Percentiles rank a stretch among this genome's conserved stretches.
Evolutionary conservation across 1,140 invertebrate genomes (phyloP).

Genomic region (Diabrotica undecimpunctata): DNA sequence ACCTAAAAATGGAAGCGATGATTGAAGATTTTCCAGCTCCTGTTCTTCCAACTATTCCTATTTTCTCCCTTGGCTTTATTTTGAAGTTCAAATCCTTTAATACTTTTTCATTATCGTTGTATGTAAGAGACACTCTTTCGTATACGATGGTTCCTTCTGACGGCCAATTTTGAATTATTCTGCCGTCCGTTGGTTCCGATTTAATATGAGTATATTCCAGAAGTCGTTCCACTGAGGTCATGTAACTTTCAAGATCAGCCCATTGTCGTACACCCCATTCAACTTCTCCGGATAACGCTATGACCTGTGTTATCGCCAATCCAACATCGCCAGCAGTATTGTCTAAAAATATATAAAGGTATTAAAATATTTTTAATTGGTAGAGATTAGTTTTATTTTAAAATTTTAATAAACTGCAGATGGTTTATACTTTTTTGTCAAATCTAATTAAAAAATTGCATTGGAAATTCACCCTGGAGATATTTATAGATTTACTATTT

Average conservation of each 20-base stretch:
- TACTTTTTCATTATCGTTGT: conserved; percentile 62
- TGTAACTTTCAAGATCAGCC: conserved; percentile 77
- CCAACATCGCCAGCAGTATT: conserved; percentile 63
- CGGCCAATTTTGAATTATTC: conserved; percentile 61
- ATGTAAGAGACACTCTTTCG: conserved; percentile 61
- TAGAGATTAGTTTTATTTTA: too few species aligned
- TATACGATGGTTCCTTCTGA: conserved; percentile 65
- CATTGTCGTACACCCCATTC: conserved; percentile 85
- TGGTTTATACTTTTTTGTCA: too few species aligned
- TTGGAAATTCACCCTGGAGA: too few species aligned
- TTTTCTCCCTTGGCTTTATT: conserved; percentile 60
- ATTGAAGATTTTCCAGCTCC: conserved; percentile 82
- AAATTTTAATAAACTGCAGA: too few species aligned
- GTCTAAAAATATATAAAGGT: background rate
- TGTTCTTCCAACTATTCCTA: conserved; percentile 66
- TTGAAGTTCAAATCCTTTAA: conserved; percentile 60
- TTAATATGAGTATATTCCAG: conserved; percentile 68
- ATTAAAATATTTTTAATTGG: too few species aligned
- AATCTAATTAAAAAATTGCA: too few species aligned
- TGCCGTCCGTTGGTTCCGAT: conserved; percentile 67
- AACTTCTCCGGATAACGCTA: conserved; percentile 72
- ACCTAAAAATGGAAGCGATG: conserved; percentile 65
- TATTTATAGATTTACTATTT: too few species aligned
- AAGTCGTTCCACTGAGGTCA: conserved; percentile 75
- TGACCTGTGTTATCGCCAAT: conserved; percentile 73